These are phyloP conservation scores for Trematomus loennbergii DNA, from an alignment of 2,113 vertebrate species.

Conservation along the genomic window DNA sequence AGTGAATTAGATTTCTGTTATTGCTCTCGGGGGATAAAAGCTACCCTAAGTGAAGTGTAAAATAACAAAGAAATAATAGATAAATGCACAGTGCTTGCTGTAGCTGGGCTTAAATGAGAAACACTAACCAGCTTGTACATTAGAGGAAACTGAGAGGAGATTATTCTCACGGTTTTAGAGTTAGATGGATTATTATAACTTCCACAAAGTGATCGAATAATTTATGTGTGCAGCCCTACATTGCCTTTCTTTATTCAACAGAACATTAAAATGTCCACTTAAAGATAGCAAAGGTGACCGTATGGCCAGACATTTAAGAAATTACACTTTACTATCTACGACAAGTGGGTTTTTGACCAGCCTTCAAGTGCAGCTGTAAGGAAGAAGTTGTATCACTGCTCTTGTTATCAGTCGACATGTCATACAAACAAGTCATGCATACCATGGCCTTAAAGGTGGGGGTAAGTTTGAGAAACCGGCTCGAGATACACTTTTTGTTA, in stretches of 20 bases:
- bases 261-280: too few relatives aligned
- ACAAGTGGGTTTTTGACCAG: background rate
- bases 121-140: background rate
- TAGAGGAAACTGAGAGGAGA: conserved; percentile 3
- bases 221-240: too few relatives aligned
- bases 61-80: conserved; percentile 26
- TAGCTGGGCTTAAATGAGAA: conserved; percentile 31
- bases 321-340: too few relatives aligned
- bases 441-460: background rate
- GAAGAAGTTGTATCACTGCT: background rate
- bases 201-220: too few relatives aligned
- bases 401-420: background rate
- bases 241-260: too few relatives aligned
- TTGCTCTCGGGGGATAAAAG: conserved; percentile 44
- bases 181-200: too few relatives aligned
- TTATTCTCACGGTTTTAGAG: background rate
- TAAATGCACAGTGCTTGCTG: conserved; percentile 8
- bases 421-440: background rate
- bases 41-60: conserved; percentile 39
- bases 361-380: background rate
- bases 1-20: conserved; percentile 48
- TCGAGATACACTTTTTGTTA: too few relatives aligned
- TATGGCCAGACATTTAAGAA: too few relatives aligned
- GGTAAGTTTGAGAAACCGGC: too few relatives aligned
- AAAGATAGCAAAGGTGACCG: too few relatives aligned